Evolutionary conservation across 2,888 invertebrate species (phyloP), one percentile per base, ranked within the genome.

Genomic region (Aproaerema taeniolella): DNA sequence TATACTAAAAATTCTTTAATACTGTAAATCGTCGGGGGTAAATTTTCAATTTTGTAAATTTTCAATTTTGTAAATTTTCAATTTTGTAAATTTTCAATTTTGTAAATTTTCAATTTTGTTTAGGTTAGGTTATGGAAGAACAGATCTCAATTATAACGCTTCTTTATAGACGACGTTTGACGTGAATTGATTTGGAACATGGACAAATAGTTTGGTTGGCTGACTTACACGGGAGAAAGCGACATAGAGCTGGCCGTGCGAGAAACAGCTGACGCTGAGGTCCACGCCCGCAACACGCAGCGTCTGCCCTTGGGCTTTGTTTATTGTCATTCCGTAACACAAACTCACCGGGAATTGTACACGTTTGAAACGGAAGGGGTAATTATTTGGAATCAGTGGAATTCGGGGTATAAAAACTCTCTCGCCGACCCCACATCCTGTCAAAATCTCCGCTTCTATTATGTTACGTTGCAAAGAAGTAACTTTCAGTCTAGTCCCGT

Each of bases 371-470:
- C 13, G 2, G 25, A 34, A 34, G 3, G 34, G 25, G n/a, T 16
- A 34, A 12, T 34, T 34, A n/a, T 25, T 31, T 25, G 30, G 31
- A 31, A 42, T 42, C 15, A 28, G 29, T 28, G 13, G 42, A 20
- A 24, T 35, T 36, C 2, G 29, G 5, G 8, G 41, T 35, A 40
- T 29, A 25, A 35, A 40, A 10, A 30, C 25, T 9, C 6, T 29
- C 14, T 34, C 34, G 2, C 35, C 26, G 13, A 14, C 26, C 5
- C 30, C 24, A 17, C 41, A 31, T 1, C 37, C 41, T n/a, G 31
- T 41, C 14, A 41, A 17, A 37, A 41, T 31, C n/a, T 34, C 11
- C 10, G 24, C 40, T 8, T 35, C 31, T 1, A 40, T 35, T 14
- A 40, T 8, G 8, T 40, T 37, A 12, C n/a, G 20, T 20, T 41